Conservation (phyloP, 2,888 invertebrate species). For the Megamerina dolium region DNA sequence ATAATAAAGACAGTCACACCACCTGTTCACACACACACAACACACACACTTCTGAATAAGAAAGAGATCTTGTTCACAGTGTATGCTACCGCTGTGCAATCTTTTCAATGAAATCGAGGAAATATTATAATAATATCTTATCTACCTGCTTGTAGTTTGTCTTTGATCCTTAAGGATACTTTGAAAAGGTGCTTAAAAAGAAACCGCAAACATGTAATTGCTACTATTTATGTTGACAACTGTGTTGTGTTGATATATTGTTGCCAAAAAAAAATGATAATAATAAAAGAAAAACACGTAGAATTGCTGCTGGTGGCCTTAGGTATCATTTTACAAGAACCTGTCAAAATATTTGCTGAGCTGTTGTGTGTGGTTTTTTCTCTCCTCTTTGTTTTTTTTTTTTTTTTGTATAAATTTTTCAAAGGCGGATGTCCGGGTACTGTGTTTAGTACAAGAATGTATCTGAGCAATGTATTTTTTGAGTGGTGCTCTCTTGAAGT, state of each 20-base stretch:
- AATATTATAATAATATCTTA: too few species aligned
- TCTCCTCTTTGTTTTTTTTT: neutral
- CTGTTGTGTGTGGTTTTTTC: too few species aligned
- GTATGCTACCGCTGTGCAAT: too few species aligned
- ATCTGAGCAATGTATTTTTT: too few species aligned
- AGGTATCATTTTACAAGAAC: neutral
- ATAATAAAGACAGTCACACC: slow-evolving; percentile 20
- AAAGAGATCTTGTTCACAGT: neutral
- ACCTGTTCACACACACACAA: slow-evolving; percentile 29
- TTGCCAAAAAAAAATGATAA: neutral
- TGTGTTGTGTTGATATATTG: slow-evolving; percentile 13
- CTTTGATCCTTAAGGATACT: too few species aligned
- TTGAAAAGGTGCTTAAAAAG: neutral
- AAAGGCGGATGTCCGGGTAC: neutral
- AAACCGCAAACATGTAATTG: slow-evolving; percentile 27
- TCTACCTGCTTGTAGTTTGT: too few species aligned
- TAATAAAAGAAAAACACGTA: neutral
- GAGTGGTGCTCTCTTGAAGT: too few species aligned
- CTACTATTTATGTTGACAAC: slow-evolving; percentile 29
- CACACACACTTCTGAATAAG: slow-evolving; percentile 1
- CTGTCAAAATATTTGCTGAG: slow-evolving; percentile 3
- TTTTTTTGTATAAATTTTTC: neutral
- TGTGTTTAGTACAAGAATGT: too few species aligned
- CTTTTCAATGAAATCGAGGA: too few species aligned
- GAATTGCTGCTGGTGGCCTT: too few species aligned